Evolutionary conservation across 2,113 vertebrate species (phyloP), one percentile per base, ranked within the genome.

Genomic region (Etheostoma spectabile): DNA sequence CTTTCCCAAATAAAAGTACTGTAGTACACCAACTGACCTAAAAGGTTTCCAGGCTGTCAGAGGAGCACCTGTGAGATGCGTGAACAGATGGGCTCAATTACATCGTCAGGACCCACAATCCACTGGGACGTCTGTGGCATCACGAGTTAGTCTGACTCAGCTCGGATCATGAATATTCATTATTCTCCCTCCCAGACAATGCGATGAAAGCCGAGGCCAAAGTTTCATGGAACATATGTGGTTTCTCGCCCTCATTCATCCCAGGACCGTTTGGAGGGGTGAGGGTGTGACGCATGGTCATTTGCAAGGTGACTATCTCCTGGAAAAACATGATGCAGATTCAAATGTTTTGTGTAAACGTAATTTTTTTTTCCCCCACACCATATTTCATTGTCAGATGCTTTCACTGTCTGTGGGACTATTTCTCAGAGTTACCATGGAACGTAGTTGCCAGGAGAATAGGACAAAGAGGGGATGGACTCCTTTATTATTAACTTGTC

Each of bases 21-120:
- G 8, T 61, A 75, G 18, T 12, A 4, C 22, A 33, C 24, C 19
- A 27, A 2, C 46, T 81, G 63, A 83, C 77, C 74, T 83, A 57
- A 19, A 22, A 56, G 63, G 48, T 67, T 86, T 64, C 35, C 57
- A 42, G 21, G 72, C 60, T 72, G 75, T 66, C 78, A 74, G 62
- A 74, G 64, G 59, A 74, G 49, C 73, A 88, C 82, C 90, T 89
- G 83, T 84, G 83, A 86, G 80, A 80, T 65, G 68, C 70, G 53
- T 6, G 72, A 91, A 91, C 90, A 93, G 90, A 93, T 90, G 90
- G 92, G 77, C 86, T 78, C 79, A 85, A 65, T 48, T 52, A 73
- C 67, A 73, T 86, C 87, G 55, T 91, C 86, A 91, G 83, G 74
- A 66, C 48, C 79, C 85, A 74, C 82, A 85, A 82, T 86, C 81